phyloP scores from a whole-genome alignment of 1,140 invertebrate species.

The Elymnias hypermnestra region DNA sequence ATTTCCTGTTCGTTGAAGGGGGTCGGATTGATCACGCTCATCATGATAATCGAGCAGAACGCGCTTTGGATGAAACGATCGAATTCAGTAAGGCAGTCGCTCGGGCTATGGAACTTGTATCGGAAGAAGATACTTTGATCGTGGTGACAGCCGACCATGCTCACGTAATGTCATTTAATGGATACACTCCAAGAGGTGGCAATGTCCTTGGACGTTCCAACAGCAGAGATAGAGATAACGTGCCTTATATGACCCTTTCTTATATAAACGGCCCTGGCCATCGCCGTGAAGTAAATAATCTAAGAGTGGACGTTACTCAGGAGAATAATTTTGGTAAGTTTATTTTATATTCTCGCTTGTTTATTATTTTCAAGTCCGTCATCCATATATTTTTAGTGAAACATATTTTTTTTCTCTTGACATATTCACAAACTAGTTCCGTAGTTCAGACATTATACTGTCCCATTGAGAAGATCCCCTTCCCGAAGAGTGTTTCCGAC shows the following conservation, averaged over 20 bases:
- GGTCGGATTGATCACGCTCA: constrained; percentile 90
- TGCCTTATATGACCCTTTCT: background rate
- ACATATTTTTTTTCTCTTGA: no score
- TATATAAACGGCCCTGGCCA: background rate
- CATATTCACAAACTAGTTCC: no score
- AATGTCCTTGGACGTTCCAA: background rate
- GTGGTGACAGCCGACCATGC: background rate
- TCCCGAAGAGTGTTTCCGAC: no score
- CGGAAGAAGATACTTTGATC: background rate
- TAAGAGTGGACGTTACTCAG: constrained; percentile 43
- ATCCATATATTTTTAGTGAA: no score
- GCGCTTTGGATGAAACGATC: constrained; percentile 80
- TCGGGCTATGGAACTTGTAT: constrained; percentile 2
- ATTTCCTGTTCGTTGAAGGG: constrained; percentile 92
- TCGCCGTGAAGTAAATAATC: background rate
- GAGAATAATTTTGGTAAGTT: no score
- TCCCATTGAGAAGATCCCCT: no score
- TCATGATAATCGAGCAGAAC: constrained; percentile 82
- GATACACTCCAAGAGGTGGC: background rate
- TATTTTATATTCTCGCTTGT: no score
- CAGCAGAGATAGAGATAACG: background rate
- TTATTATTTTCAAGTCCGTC: no score
- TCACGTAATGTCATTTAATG: background rate
- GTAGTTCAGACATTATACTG: no score
- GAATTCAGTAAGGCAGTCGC: constrained; percentile 77